phyloP scores from a whole-genome alignment of 2,888 invertebrate genomes.

The Melanostoma scalare region DNA sequence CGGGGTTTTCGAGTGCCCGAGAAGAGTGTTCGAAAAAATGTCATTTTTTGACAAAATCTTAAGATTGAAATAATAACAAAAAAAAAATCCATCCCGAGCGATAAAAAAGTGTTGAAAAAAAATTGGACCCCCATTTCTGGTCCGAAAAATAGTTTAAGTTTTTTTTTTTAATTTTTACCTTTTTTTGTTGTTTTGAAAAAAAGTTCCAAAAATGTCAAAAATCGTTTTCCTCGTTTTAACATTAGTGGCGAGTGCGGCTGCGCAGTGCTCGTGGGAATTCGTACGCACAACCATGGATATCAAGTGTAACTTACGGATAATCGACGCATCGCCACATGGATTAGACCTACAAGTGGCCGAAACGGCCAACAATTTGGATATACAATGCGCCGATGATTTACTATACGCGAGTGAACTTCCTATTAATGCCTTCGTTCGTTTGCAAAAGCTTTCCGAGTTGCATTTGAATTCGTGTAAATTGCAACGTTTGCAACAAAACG shows the following conservation, averaged over 20 bases:
- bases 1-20: slow-evolving; percentile 66
- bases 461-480: slow-evolving; percentile 91
- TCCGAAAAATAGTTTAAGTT: slow-evolving; percentile 36
- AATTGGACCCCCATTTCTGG: slow-evolving; percentile 42
- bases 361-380: slow-evolving; percentile 87
- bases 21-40: slow-evolving; percentile 70
- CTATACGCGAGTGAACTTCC: slow-evolving; percentile 90
- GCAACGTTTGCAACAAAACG: slow-evolving; percentile 88
- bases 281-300: slow-evolving; percentile 81
- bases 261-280: slow-evolving; percentile 82
- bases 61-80: slow-evolving; percentile 52
- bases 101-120: slow-evolving; percentile 33
- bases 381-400: slow-evolving; percentile 90
- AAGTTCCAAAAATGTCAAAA: slow-evolving; percentile 53
- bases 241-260: slow-evolving; percentile 61
- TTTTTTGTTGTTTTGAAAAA: slow-evolving; percentile 2
- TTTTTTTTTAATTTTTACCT: slow-evolving; percentile 41
- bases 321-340: slow-evolving; percentile 77
- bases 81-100: slow-evolving; percentile 34
- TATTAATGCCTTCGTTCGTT: slow-evolving; percentile 87
- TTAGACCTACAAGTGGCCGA: slow-evolving; percentile 84
- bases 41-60: slow-evolving; percentile 52
- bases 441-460: slow-evolving; percentile 89
- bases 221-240: slow-evolving; percentile 53
- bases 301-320: slow-evolving; percentile 80